These are phyloP conservation scores for Mythimna loreyi DNA, from an alignment of 2,888 invertebrate species.

Conservation along the genomic window DNA sequence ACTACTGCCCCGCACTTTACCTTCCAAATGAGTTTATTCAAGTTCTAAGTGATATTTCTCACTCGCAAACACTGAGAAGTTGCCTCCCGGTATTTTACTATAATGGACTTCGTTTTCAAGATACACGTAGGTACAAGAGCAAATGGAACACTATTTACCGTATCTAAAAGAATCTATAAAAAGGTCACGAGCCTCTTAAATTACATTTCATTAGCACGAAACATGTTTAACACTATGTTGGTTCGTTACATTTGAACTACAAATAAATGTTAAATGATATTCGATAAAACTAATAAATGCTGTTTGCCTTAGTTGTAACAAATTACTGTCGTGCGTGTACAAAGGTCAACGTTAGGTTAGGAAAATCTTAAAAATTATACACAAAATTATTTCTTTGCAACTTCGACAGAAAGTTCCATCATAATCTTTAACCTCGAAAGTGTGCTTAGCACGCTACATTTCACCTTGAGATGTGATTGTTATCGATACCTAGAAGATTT, in stretches of 20 bases:
- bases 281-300: constrained; percentile 62
- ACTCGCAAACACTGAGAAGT: constrained; percentile 4
- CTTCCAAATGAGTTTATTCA: constrained; percentile 21
- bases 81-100: not conserved
- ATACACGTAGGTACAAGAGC: not conserved
- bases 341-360: constrained; percentile 59
- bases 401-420: constrained; percentile 67
- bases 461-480: constrained; percentile 76
- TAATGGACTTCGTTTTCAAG: constrained; percentile 3
- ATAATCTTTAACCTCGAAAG: constrained; percentile 73
- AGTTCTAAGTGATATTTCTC: constrained; percentile 32
- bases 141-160: not conserved
- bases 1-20: constrained; percentile 16
- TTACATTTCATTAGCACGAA: not conserved
- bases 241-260: constrained; percentile 5
- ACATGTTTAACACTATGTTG: not conserved
- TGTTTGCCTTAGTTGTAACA: constrained; percentile 57
- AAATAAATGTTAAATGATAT: constrained; percentile 34
- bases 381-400: constrained; percentile 68
- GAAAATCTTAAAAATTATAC: constrained; percentile 56
- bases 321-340: constrained; percentile 55
- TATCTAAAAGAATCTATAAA: not conserved
- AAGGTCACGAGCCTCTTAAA: not conserved
- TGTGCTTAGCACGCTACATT: constrained; percentile 78
- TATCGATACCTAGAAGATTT: constrained; percentile 57